These are phyloP conservation scores for Tarsius wallacei DNA, from an alignment of 2,797 vertebrate genomes.

Conservation along the genomic window DNA sequence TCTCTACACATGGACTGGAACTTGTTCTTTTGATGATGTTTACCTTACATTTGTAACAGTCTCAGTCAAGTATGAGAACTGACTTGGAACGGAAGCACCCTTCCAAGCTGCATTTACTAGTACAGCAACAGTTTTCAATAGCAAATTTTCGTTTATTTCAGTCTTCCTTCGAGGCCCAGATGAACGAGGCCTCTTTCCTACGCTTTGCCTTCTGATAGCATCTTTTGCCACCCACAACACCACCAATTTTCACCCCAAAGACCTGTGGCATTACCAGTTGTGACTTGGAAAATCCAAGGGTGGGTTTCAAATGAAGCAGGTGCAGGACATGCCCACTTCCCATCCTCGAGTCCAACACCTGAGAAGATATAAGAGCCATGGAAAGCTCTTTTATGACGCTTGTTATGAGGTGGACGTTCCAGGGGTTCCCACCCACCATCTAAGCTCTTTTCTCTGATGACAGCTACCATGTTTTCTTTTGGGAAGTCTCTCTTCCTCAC, in stretches of 20 bases:
- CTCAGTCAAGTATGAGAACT: not conserved
- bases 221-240: not conserved
- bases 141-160: constrained; percentile 49
- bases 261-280: not conserved
- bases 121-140: not conserved
- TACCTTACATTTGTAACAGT: constrained; percentile 34
- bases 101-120: constrained; percentile 49
- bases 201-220: not conserved
- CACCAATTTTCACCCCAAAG: not conserved
- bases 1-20: not conserved
- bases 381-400: not conserved
- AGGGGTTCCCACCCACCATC: not conserved
- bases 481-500: not conserved
- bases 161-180: constrained; percentile 1
- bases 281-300: not conserved
- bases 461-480: not conserved
- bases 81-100: not conserved
- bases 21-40: constrained; percentile 62
- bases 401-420: not conserved
- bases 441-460: constrained; percentile 11
- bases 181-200: not conserved
- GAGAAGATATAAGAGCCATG: not conserved
- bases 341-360: not conserved
- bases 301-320: not conserved
- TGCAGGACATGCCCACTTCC: not conserved